These are phyloP conservation scores for Aspidoscelis tigris DNA, from an alignment of 2,113 vertebrate genomes.

Conservation along the genomic window DNA sequence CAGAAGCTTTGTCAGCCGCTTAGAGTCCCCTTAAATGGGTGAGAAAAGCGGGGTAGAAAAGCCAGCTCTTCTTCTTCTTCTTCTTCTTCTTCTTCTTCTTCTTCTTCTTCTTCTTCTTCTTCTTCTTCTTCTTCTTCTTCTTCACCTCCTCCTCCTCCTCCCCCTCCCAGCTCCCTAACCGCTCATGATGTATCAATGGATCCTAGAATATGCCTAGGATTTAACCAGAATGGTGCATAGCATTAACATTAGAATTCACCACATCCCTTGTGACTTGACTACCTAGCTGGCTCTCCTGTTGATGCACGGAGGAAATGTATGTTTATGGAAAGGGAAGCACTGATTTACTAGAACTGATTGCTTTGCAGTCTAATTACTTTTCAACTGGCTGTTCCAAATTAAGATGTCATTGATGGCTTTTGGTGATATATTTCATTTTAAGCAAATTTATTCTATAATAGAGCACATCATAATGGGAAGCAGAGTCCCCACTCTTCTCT, in stretches of 20 bases:
- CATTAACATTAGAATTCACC: conserved; percentile 37
- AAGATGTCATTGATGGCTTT: conserved; percentile 87
- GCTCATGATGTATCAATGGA: no score
- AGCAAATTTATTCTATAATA: conserved; percentile 86
- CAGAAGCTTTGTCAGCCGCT: no score
- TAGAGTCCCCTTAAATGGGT: no score
- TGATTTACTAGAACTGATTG: conserved; percentile 85
- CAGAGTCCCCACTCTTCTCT: conserved; percentile 80
- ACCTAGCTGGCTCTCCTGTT: conserved; percentile 70
- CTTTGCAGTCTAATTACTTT: conserved; percentile 84
- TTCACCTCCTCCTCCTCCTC: no score
- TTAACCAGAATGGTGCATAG: not conserved
- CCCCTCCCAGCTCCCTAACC: no score
- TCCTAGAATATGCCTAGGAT: no score
- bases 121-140: no score
- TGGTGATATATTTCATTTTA: conserved; percentile 87
- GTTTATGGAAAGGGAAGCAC: conserved; percentile 82
- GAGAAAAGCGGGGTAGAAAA: no score
- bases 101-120: no score
- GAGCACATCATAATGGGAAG: conserved; percentile 84
- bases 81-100: no score
- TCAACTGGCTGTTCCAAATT: conserved; percentile 87
- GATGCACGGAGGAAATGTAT: conserved; percentile 75
- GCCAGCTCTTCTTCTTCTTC: no score
- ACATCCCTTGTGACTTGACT: conserved; percentile 65